A percentile compares a stretch with the other conserved stretches of the same genome.
phyloP scores from a whole-genome alignment of 2,113 vertebrate genomes.

The Archilochus colubris region DNA sequence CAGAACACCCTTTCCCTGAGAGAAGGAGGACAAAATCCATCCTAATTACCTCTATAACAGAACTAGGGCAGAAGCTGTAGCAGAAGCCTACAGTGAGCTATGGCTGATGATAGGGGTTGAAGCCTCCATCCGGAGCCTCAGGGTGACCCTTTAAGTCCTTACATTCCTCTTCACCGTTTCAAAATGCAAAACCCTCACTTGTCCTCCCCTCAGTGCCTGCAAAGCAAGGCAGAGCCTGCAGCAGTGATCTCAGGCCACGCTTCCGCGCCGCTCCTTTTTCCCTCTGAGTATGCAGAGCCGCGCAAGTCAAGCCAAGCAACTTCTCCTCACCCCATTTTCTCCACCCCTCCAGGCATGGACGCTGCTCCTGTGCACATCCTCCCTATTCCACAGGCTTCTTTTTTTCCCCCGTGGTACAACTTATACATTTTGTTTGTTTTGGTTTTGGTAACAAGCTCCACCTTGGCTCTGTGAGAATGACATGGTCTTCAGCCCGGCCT shows the following conservation, averaged over 20 bases:
- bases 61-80: neutral
- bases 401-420: neutral
- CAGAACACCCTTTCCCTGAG: neutral
- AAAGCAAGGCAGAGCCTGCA: neutral
- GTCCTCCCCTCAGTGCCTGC: neutral
- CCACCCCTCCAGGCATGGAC: neutral
- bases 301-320: fast-evolving
- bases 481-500: neutral
- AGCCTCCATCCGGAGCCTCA: neutral
- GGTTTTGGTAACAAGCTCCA: neutral
- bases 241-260: fast-evolving
- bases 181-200: fast-evolving
- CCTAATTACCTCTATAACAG: neutral
- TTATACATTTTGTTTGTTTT: neutral
- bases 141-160: neutral
- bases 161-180: neutral
- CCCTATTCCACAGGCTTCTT: neutral
- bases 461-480: neutral
- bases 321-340: neutral
- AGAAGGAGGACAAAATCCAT: neutral
- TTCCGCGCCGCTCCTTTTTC: neutral
- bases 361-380: neutral
- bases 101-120: neutral
- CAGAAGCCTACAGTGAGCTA: neutral
- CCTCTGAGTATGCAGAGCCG: fast-evolving